Evolutionary conservation across 2,888 invertebrate species (phyloP).

Genomic region (Eurytoma californica): DNA sequence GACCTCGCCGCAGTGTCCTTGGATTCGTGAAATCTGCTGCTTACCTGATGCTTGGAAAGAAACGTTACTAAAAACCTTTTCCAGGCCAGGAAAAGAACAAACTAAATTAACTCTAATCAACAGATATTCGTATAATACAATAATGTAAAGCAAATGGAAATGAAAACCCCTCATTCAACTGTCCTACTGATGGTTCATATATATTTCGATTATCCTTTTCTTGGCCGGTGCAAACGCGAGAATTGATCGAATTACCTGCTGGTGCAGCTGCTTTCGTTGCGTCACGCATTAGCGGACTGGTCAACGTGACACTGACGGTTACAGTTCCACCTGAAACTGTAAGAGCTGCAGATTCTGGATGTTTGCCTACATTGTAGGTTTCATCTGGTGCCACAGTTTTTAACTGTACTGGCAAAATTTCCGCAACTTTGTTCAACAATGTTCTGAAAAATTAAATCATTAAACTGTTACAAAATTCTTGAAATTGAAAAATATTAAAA

Average conservation of each 20-base stretch:
- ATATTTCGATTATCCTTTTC: slow-evolving; percentile 71
- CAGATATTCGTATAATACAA: slow-evolving; percentile 4
- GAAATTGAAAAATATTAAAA: neutral
- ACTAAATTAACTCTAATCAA: slow-evolving; percentile 60
- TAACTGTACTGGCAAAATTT: slow-evolving; percentile 88
- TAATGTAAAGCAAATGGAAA: slow-evolving; percentile 40
- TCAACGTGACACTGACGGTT: slow-evolving; percentile 90
- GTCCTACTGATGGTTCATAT: slow-evolving; percentile 39
- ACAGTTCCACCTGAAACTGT: slow-evolving; percentile 87
- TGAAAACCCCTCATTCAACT: slow-evolving; percentile 40
- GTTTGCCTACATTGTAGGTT: slow-evolving; percentile 89
- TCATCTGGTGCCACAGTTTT: slow-evolving; percentile 84
- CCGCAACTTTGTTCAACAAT: slow-evolving; percentile 90
- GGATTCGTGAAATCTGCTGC: slow-evolving; percentile 53
- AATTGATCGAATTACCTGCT: slow-evolving; percentile 69
- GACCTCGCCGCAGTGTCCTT: slow-evolving; percentile 49
- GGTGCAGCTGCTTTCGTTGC: slow-evolving; percentile 67
- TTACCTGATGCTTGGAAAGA: slow-evolving; percentile 67
- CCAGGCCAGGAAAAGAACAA: slow-evolving; percentile 75
- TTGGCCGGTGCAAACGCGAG: slow-evolving; percentile 67
- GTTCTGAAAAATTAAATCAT: slow-evolving; percentile 74
- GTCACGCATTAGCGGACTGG: slow-evolving; percentile 95
- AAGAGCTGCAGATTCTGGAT: slow-evolving; percentile 90
- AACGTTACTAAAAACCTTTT: slow-evolving; percentile 59
- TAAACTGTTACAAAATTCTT: neutral